Conservation (phyloP, 2,113 vertebrate genomes). For the Macquaria australasica region DNA sequence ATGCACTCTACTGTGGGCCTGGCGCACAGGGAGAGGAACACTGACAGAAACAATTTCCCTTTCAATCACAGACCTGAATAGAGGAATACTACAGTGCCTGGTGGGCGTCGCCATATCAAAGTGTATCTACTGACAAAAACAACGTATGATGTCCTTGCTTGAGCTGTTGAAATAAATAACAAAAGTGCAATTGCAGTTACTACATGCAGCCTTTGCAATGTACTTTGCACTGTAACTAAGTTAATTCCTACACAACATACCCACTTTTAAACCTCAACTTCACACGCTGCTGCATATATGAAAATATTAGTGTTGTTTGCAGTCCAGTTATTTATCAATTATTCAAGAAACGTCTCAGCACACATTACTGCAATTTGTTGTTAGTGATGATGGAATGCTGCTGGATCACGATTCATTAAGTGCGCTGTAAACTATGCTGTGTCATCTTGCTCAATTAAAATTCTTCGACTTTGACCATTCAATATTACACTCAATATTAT, state of each 20-base stretch:
- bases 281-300: neutral
- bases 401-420: neutral
- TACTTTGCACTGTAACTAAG: neutral
- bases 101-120: neutral
- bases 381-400: neutral
- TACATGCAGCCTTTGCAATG: neutral
- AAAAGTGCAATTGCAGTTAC: neutral
- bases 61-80: conserved; percentile 33
- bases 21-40: conserved; percentile 1
- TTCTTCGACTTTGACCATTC: neutral
- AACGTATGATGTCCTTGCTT: neutral
- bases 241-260: neutral
- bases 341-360: neutral
- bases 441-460: neutral
- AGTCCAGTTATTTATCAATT: neutral
- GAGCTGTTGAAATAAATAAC: neutral
- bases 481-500: neutral
- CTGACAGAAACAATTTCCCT: conserved; percentile 20
- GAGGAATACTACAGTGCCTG: neutral
- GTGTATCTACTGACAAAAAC: neutral
- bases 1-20: conserved; percentile 30
- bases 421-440: too few species aligned
- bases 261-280: neutral
- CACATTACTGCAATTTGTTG: neutral
- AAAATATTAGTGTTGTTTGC: neutral